Evolutionary conservation across 2,888 invertebrate genomes (phyloP), one percentile per base, ranked within the genome.

Genomic region (Aporophyla lueneburgensis): DNA sequence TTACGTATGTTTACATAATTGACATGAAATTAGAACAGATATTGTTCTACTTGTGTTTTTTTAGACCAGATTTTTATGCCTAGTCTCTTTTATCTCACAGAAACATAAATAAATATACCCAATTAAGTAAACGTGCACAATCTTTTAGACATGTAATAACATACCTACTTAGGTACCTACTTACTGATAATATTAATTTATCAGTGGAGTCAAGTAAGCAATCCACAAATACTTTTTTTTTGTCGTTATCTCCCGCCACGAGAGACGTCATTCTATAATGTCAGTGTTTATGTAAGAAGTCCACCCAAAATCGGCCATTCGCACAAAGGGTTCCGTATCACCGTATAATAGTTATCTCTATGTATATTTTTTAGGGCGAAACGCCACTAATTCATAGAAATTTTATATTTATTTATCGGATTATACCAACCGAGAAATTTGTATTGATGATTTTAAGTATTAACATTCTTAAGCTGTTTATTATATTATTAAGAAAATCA

Each of bases 181-280:
- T 46, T 7, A 49, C 33, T 63, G 71, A 71, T 71, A 63, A 63
- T 40, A 10, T 10, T 49, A 27, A 10, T 43, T 76, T 76, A 76
- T 76, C 78, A 27, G 53, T 68, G 33, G 59, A 75, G 40, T 27
- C 53, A 53, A 74, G 51, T 72, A 49, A 53, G 16, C 54, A 71
- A 53, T 24, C 16, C 16, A 10, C 10, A 21, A 43, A 54, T 40
- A 24, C 14, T 53, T 66, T 67, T 67, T n/a, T 43, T 46, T 75
- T 16, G 0, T 9, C 46, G 24, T 59, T 76, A 76, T 76, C 68
- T 59, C 53, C 33, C 16, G 33, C 33, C 21, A 54, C 43, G n/a
- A 56, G 40, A 24, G 24, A 58, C 76, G 58, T 51, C 65, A n/a
- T 58, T 49, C 12, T 40, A 49, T 59, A 21, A 46, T 27, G 21